A percentile compares a stretch with the other conserved stretches of the same genome.
Conservation (phyloP, 1,140 invertebrate species). For the Nasonia vitripennis region DNA sequence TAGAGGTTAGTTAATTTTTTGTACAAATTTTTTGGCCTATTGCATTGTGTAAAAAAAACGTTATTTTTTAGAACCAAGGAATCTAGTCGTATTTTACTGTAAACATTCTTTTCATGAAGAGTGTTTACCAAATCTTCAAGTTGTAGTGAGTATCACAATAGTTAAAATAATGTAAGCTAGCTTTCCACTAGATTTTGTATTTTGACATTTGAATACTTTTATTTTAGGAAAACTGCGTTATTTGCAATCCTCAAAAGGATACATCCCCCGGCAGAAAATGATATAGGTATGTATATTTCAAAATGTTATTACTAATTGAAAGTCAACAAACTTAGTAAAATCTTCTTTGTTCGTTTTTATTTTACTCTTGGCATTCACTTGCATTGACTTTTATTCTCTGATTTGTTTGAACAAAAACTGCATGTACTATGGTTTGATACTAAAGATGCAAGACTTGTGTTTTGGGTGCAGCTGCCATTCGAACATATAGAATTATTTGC, state of each 20-base stretch:
- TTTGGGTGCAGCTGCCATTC: not conserved
- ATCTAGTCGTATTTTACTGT: conserved; percentile 90
- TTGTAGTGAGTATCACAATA: conserved; percentile 60
- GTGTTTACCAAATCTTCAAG: conserved; percentile 80
- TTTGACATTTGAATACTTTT: conserved; percentile 39
- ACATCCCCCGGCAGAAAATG: conserved; percentile 62
- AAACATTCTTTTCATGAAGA: conserved; percentile 92
- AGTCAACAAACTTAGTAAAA: not conserved
- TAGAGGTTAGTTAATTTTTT: conserved; percentile 74
- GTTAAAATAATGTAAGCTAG: not conserved
- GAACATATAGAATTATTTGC: not conserved
- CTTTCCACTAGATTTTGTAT: not conserved
- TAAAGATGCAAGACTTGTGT: not conserved
- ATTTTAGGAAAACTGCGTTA: conserved; percentile 76
- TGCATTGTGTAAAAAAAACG: conserved; percentile 50
- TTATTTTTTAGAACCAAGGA: conserved; percentile 78
- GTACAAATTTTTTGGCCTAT: conserved; percentile 52
- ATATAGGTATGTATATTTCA: conserved; percentile 58
- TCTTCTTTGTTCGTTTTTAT: not conserved
- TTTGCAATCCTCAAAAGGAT: conserved; percentile 77
- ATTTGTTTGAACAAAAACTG: not conserved
- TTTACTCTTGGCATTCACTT: not conserved
- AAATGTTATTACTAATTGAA: not conserved
- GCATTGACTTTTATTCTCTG: too few relatives aligned
- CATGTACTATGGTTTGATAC: not conserved